Base-by-base conservation (phyloP, 2,888 invertebrate species). In the Cantharis lateralis region DNA sequence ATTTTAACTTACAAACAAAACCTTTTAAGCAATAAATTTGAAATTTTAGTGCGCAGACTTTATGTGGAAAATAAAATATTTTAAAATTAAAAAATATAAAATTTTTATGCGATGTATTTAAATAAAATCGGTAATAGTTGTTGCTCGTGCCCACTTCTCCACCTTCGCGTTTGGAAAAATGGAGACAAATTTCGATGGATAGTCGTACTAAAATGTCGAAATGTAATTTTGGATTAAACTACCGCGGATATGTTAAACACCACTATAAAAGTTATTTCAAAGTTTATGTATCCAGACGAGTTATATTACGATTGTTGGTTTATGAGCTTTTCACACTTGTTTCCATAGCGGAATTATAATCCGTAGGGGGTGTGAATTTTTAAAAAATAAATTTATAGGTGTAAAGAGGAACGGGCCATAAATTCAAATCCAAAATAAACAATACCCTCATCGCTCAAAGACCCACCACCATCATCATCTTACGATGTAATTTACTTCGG, bases 61-160 rank as follows among this genome's bases (percentile, higher is more conserved):
- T 78, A 78, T 70, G 79, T 73, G 11, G 72, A 77, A 73, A 76
- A 79, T 79, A 79, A 80, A 79, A 73, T 75, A 74, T 76, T 77
- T 73, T 73, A 71, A 79, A 80, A 80, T 80, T 80, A 79, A 79
- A 48, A 80, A 73, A 77, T 74, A 79, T 79, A 79, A 80, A 80
- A 77, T 64, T 63, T 18, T 18, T 18, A 18, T 63, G 16, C 24
- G 0, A 5, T 5, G 5, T 16, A n/a, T 64, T 64, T 64, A 48
- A 48, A 48, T 32, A 5, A 11, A 13, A 28, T 28, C 28, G 3
- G 10, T 13, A 28, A 28, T 32, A 13, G 32, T n/a, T 48, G 48
- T 48, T 48, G 48, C 48, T 48, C 48, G 32, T 11, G 1, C 32
- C 48, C 77, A 74, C 71, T 71, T 77, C 71, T 75, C 63, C 26